Percentiles rank a stretch among this genome's conserved stretches.
Conservation (phyloP, 2,888 invertebrate species). For the Phlogophora meticulosa region DNA sequence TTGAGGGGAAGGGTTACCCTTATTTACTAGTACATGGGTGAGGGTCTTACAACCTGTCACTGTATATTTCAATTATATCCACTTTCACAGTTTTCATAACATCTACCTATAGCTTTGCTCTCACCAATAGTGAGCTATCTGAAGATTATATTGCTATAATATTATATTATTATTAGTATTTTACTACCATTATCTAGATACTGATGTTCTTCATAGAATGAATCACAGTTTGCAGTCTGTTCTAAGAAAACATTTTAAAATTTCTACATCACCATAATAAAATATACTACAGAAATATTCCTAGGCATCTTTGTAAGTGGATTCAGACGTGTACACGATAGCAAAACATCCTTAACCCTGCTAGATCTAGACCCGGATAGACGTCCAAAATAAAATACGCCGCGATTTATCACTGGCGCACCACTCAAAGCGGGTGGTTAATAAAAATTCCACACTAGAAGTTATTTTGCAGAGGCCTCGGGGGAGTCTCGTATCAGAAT, state of each 20-base stretch:
- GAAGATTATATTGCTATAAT: no score
- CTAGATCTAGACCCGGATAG: slow-evolving; percentile 54
- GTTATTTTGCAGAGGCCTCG: slow-evolving; percentile 85
- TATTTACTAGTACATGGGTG: slow-evolving; percentile 37
- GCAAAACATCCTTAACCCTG: slow-evolving; percentile 41
- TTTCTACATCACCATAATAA: slow-evolving; percentile 16
- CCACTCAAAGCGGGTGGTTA: slow-evolving; percentile 79
- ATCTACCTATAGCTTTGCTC: not conserved
- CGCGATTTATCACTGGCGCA: slow-evolving; percentile 63
- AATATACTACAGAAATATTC: slow-evolving; percentile 27
- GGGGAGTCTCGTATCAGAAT: slow-evolving; percentile 83
- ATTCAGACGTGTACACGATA: slow-evolving; percentile 46
- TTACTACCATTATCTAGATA: not conserved
- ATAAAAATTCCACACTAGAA: slow-evolving; percentile 88
- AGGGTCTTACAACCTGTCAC: slow-evolving; percentile 16
- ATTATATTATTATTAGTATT: no score
- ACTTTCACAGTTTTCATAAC: not conserved
- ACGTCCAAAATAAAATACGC: slow-evolving; percentile 63
- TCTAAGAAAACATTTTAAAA: slow-evolving; percentile 11
- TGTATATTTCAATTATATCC: slow-evolving; percentile 27
- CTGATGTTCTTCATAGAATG: not conserved
- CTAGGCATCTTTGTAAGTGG: slow-evolving; percentile 23
- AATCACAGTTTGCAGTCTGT: not conserved
- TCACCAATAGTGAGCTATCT: not conserved
- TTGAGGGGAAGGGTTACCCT: slow-evolving; percentile 49